A percentile compares a stretch with the other conserved stretches of the same genome.
Conservation (phyloP, 2,797 vertebrate species). For the Petrocephalus schoutedeni region DNA sequence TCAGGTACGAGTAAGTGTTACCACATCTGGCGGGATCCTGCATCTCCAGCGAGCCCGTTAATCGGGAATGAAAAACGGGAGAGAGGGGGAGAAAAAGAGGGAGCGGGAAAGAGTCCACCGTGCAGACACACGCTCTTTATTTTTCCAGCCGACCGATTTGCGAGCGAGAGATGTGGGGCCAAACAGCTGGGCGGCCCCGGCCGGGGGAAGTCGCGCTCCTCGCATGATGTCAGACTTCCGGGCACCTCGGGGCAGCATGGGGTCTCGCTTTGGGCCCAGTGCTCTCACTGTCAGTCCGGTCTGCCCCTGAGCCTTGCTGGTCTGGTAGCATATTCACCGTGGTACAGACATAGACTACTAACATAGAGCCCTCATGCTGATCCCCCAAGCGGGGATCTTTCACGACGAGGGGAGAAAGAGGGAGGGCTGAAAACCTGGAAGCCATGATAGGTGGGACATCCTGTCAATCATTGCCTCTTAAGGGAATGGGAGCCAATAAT, state of each 20-base stretch:
- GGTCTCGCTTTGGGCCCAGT: not conserved
- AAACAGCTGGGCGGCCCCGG: slow-evolving; percentile 56
- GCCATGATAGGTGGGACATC: not conserved
- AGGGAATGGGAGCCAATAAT: not conserved
- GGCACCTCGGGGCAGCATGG: slow-evolving; percentile 48
- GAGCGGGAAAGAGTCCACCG: not conserved
- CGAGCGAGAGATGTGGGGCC: slow-evolving; percentile 27
- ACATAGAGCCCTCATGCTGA: not conserved
- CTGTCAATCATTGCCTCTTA: not conserved
- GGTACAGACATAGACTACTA: not conserved
- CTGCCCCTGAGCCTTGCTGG: not conserved
- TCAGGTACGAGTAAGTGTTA: slow-evolving; percentile 27
- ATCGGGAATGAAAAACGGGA: not conserved
- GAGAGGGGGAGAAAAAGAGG: not conserved
- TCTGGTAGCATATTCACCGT: not conserved
- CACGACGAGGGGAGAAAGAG: not conserved
- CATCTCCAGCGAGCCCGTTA: slow-evolving; percentile 23
- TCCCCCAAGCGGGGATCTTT: not conserved
- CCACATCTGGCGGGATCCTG: slow-evolving; percentile 38
- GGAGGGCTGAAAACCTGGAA: not conserved
- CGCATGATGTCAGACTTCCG: slow-evolving; percentile 59
- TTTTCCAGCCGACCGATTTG: slow-evolving; percentile 32
- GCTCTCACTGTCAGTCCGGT: not conserved
- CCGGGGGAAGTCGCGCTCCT: slow-evolving; percentile 59
- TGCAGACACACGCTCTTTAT: slow-evolving; percentile 21